Conservation (phyloP, 2,888 invertebrate genomes). For the Papilio elwesi region DNA sequence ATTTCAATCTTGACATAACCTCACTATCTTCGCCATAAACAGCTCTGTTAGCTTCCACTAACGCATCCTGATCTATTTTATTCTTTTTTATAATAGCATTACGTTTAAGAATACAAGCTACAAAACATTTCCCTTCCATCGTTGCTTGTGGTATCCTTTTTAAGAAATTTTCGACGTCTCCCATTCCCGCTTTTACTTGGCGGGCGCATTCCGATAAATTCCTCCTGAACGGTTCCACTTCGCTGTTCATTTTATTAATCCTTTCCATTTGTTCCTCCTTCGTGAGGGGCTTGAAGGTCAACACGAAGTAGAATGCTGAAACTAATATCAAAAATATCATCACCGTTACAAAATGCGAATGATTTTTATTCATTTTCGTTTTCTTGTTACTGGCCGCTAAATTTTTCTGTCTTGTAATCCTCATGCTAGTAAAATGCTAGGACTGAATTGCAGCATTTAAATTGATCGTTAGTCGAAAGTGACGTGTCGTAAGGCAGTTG, state of each 20-base stretch:
- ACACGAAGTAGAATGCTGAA: conserved; percentile 54
- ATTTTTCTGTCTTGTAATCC: conserved; percentile 51
- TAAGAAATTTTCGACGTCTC: conserved; percentile 70
- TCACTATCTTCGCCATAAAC: conserved; percentile 74
- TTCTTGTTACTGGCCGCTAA: conserved; percentile 42
- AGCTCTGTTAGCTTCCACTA: conserved; percentile 66
- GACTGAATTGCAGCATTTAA: conserved; percentile 4
- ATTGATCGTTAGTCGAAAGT: conserved; percentile 29
- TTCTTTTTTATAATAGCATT: conserved; percentile 70
- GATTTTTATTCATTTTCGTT: conserved; percentile 52
- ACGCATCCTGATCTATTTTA: conserved; percentile 60
- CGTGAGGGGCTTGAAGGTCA: conserved; percentile 65
- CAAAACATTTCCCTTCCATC: conserved; percentile 74
- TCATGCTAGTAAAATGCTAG: conserved; percentile 42
- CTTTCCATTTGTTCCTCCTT: conserved; percentile 70
- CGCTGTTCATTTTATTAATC: conserved; percentile 62
- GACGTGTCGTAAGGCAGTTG: conserved; percentile 30
- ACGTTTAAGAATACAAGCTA: conserved; percentile 74
- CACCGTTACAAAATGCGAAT: conserved; percentile 47
- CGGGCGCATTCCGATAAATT: conserved; percentile 74
- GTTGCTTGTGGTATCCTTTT: conserved; percentile 70
- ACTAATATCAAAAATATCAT: conserved; percentile 51
- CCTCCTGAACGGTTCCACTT: conserved; percentile 73
- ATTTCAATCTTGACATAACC: conserved; percentile 62
- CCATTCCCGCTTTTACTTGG: conserved; percentile 70